A percentile compares a stretch with the other conserved stretches of the same genome.
Evolutionary conservation across 2,888 invertebrate genomes (phyloP).

Genomic region (Mythimna vitellina): DNA sequence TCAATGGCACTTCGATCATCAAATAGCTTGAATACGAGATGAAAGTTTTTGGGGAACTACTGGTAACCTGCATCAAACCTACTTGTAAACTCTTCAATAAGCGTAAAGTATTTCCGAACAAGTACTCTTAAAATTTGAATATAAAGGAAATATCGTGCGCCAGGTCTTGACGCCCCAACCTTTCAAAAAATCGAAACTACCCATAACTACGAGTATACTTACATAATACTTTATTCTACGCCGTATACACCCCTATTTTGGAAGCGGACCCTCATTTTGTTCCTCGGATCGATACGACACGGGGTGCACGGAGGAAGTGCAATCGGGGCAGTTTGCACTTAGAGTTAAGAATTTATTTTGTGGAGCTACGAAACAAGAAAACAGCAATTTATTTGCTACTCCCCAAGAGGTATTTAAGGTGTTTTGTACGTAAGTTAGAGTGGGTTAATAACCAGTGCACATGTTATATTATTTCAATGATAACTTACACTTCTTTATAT

Average conservation of each 20-base stretch:
- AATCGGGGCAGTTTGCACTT: slow-evolving; percentile 56
- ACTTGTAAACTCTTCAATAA: not conserved
- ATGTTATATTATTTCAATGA: too few species aligned
- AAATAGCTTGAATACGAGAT: too few species aligned
- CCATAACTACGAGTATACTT: slow-evolving; percentile 26
- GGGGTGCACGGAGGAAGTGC: slow-evolving; percentile 69
- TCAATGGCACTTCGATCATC: too few species aligned
- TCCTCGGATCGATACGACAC: slow-evolving; percentile 61
- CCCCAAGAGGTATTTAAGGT: too few species aligned
- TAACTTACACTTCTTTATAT: too few species aligned
- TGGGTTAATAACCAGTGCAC: too few species aligned
- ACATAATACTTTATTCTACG: slow-evolving; percentile 38
- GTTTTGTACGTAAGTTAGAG: too few species aligned
- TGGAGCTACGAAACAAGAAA: slow-evolving; percentile 30
- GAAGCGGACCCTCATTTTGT: slow-evolving; percentile 52
- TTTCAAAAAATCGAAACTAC: slow-evolving; percentile 37
- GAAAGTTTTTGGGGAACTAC: too few species aligned
- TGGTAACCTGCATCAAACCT: not conserved
- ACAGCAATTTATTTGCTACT: not conserved
- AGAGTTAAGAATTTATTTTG: slow-evolving; percentile 37
- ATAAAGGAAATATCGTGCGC: not conserved
- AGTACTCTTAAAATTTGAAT: not conserved
- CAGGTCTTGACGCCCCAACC: slow-evolving; percentile 3
- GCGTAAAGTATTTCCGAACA: not conserved
- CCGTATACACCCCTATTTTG: slow-evolving; percentile 57